phyloP scores from a whole-genome alignment of 1,140 invertebrate genomes.

The Drosophila tropicalis region DNA sequence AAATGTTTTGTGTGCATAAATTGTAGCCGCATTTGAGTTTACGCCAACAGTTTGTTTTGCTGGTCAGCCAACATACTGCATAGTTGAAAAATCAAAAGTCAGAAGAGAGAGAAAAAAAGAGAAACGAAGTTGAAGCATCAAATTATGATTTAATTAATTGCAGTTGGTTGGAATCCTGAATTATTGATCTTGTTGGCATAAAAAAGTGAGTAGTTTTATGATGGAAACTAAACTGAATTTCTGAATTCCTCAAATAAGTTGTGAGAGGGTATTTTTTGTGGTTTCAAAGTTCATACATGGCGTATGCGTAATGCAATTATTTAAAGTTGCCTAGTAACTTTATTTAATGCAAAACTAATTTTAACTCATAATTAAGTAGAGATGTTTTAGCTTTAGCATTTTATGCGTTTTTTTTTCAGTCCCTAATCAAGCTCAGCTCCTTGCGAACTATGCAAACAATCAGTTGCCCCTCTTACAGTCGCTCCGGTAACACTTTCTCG shows the following conservation, averaged over 20 bases:
- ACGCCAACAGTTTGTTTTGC: conserved; percentile 78
- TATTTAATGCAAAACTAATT: conserved; percentile 59
- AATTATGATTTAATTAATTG: conserved; percentile 73
- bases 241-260: conserved; percentile 15
- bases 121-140: conserved; percentile 5
- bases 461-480: background rate
- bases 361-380: conserved; percentile 71
- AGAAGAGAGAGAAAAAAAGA: background rate
- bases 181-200: conserved; percentile 74
- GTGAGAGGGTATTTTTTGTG: background rate
- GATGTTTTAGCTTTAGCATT: conserved; percentile 21
- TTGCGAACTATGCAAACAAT: conserved; percentile 16
- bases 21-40: conserved; percentile 77
- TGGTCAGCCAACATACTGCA: conserved; percentile 59
- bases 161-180: conserved; percentile 47
- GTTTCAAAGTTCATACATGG: conserved; percentile 11
- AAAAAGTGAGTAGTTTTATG: conserved; percentile 48
- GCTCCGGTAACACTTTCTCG: background rate
- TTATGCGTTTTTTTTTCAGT: background rate
- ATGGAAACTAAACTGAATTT: conserved; percentile 44
- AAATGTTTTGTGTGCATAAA: conserved; percentile 62
- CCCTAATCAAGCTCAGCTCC: conserved; percentile 43
- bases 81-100: background rate
- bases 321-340: background rate
- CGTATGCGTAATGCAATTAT: conserved; percentile 22